Evolutionary conservation across 2,113 vertebrate genomes (phyloP).

Genomic region (Protomyctophum bolini): DNA sequence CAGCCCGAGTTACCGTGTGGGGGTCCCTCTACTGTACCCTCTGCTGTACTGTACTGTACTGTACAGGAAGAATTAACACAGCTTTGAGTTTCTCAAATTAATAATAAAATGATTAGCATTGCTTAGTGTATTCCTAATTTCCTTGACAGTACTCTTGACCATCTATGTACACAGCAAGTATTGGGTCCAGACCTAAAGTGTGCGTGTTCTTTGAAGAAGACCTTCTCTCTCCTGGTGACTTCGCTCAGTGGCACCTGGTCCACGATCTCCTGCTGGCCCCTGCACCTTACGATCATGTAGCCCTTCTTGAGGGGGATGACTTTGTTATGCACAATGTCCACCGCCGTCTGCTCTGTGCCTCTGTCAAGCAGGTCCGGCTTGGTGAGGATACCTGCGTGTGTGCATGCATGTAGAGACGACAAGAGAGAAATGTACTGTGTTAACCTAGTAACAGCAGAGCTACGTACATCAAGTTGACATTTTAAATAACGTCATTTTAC

Average conservation of each 20-base stretch:
- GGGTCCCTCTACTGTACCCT: too few relatives aligned
- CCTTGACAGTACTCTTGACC: neutral
- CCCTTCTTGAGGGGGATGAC: constrained; percentile 80
- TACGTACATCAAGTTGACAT: too few relatives aligned
- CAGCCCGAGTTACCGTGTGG: too few relatives aligned
- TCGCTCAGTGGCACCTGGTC: constrained; percentile 60
- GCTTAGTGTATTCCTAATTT: too few relatives aligned
- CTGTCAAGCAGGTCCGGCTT: constrained; percentile 85
- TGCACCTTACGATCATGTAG: constrained; percentile 85
- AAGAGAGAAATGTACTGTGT: too few relatives aligned
- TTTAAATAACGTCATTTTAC: constrained; percentile 42
- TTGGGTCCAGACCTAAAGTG: constrained; percentile 71
- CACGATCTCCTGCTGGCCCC: constrained; percentile 76
- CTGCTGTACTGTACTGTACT: too few relatives aligned
- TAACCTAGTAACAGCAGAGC: too few relatives aligned
- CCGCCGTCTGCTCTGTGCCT: constrained; percentile 72
- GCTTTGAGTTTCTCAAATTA: too few relatives aligned
- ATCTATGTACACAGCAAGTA: neutral
- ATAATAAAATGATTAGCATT: too few relatives aligned
- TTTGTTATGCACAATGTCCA: constrained; percentile 73
- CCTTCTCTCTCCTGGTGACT: constrained; percentile 73
- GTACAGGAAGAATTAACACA: too few relatives aligned
- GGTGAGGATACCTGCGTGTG: constrained; percentile 79
- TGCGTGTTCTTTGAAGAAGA: constrained; percentile 77
- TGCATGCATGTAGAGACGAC: too few relatives aligned